Conservation (phyloP, 1,140 invertebrate species). For the Schlechtendalia chinensis region DNA sequence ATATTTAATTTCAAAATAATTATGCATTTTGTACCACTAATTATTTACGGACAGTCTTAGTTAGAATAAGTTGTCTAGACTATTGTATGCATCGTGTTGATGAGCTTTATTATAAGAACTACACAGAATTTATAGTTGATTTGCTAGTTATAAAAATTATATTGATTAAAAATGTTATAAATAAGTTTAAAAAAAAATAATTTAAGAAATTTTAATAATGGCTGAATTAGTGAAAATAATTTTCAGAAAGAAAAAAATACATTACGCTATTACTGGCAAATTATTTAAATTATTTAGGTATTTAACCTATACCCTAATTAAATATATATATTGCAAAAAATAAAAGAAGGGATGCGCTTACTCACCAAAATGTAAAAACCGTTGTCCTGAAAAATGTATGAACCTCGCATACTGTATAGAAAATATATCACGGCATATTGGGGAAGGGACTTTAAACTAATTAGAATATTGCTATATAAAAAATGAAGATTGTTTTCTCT, state of each 20-base stretch:
- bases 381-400: constrained; percentile 37
- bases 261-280: not conserved
- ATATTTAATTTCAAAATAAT: too few species aligned
- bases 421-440: constrained; percentile 18
- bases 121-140: not conserved
- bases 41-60: too few species aligned
- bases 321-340: not conserved
- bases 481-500: constrained; percentile 14
- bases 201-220: not conserved
- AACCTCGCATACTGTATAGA: constrained; percentile 32
- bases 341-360: not conserved
- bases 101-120: not conserved
- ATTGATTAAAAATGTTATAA: too few species aligned
- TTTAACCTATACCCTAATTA: constrained; percentile 17
- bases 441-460: constrained; percentile 34
- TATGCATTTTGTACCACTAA: too few species aligned
- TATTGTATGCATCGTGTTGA: not conserved
- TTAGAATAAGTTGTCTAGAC: too few species aligned
- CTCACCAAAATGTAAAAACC: constrained; percentile 31
- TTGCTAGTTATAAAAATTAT: too few species aligned
- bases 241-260: not conserved
- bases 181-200: too few species aligned
- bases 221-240: constrained; percentile 7
- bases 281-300: constrained; percentile 15
- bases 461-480: constrained; percentile 21